A percentile compares a stretch with the other conserved stretches of the same genome.
Conservation (phyloP, 2,888 invertebrate genomes). For the Koerneria pararmatus region DNA sequence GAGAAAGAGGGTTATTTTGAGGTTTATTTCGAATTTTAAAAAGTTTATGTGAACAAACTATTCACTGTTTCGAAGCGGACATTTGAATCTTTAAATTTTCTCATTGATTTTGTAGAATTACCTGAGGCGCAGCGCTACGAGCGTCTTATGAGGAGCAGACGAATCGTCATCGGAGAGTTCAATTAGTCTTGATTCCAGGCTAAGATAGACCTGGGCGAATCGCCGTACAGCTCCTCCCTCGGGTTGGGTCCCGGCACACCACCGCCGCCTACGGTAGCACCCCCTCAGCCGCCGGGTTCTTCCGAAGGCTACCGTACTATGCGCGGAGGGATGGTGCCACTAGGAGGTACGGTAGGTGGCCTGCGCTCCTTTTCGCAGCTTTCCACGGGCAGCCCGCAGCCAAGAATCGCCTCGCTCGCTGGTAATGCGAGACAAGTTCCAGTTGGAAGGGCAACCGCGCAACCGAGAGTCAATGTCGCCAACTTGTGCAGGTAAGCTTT, state of each 20-base stretch:
- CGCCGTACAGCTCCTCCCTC: conserved; percentile 48
- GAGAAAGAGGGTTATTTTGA: too few species aligned
- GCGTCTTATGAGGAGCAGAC: too few species aligned
- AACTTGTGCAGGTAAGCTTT: conserved; percentile 38
- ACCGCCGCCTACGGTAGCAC: conserved; percentile 41
- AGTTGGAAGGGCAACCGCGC: conserved; percentile 53
- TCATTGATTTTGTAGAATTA: too few species aligned
- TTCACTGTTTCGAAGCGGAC: too few species aligned
- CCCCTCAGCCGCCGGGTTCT: conserved; percentile 37
- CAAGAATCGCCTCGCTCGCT: conserved; percentile 28
- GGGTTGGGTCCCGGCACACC: conserved; percentile 39
- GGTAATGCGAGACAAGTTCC: conserved; percentile 43
- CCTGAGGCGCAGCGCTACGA: too few species aligned
- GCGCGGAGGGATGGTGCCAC: conserved; percentile 33
- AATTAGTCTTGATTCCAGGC: conserved; percentile 34
- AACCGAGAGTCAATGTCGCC: conserved; percentile 54
- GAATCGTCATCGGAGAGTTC: too few species aligned
- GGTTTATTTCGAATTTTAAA: too few species aligned
- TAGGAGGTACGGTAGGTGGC: conserved; percentile 28
- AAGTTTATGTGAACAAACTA: too few species aligned
- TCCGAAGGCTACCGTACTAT: conserved; percentile 47
- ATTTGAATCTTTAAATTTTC: too few species aligned
- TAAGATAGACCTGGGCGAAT: conserved; percentile 46
- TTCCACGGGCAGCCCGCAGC: conserved; percentile 33
- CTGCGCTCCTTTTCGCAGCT: conserved; percentile 15